Evolutionary conservation across 2,113 vertebrate species (phyloP).

Genomic region (Illadopsis cleaveri): DNA sequence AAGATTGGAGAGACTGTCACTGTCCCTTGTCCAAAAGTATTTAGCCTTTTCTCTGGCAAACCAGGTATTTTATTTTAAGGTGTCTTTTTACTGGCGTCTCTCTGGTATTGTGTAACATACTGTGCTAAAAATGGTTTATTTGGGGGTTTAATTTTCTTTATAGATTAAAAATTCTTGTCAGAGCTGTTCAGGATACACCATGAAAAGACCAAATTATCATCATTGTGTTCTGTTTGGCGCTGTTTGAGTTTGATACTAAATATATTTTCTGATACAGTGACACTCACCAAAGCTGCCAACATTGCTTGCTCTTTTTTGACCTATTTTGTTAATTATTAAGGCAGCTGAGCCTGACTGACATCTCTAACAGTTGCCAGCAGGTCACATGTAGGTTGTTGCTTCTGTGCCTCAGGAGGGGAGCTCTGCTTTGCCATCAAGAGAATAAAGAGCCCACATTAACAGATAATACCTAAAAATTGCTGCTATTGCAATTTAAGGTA

Average conservation of each 20-base stretch:
- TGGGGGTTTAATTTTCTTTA: background rate
- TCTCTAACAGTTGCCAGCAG: background rate
- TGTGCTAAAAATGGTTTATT: background rate
- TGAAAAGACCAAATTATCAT: background rate
- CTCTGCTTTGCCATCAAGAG: background rate
- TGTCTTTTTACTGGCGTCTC: background rate
- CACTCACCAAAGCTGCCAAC: background rate
- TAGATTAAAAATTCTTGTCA: background rate
- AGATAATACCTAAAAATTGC: background rate
- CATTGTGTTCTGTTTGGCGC: background rate
- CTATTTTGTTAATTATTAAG: background rate
- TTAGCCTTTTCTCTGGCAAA: slow-evolving; percentile 68
- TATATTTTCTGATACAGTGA: background rate
- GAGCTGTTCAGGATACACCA: background rate
- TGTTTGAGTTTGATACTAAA: background rate
- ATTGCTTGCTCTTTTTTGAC: background rate
- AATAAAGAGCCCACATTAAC: background rate
- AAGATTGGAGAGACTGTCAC: slow-evolving; percentile 81
- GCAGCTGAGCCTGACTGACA: background rate
- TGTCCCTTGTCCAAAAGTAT: slow-evolving; percentile 77
- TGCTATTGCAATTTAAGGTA: background rate
- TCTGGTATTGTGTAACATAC: background rate
- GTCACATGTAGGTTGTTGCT: background rate
- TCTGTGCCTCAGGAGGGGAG: background rate
- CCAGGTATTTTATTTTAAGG: slow-evolving; percentile 70